A percentile compares a stretch with the other conserved stretches of the same genome.
Evolutionary conservation across 2,113 vertebrate species (phyloP).

Genomic region (Entelurus aequoreus): DNA sequence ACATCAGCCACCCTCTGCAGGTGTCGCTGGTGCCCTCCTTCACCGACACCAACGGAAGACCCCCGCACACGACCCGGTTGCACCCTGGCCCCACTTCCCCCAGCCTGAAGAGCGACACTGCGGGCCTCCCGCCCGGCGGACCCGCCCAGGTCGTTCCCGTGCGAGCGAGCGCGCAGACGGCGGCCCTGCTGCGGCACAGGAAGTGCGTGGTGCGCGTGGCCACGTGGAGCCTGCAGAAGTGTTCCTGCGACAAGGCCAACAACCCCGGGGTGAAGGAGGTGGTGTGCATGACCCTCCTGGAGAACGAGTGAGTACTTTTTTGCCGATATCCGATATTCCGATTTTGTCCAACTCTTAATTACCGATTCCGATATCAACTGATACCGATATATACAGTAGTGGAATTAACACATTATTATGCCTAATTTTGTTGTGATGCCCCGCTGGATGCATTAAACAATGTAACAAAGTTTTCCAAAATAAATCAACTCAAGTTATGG

Average conservation of each 20-base stretch:
- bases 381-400: no score
- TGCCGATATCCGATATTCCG: no score
- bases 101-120: slow-evolving; percentile 81
- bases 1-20: slow-evolving; percentile 80
- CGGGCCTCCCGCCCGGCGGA: slow-evolving; percentile 82
- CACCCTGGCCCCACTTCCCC: slow-evolving; percentile 87
- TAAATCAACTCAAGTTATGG: no score
- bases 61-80: slow-evolving; percentile 76
- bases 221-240: slow-evolving; percentile 91
- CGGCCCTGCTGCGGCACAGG: slow-evolving; percentile 76
- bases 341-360: no score
- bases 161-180: slow-evolving; percentile 77
- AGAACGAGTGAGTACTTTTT: slow-evolving; percentile 82
- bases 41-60: slow-evolving; percentile 81
- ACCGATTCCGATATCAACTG: no score
- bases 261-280: slow-evolving; percentile 94
- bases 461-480: no score
- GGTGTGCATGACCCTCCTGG: slow-evolving; percentile 93
- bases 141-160: slow-evolving; percentile 82
- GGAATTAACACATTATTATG: no score
- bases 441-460: no score
- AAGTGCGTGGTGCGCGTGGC: slow-evolving; percentile 82
- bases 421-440: no score
- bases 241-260: slow-evolving; percentile 88
- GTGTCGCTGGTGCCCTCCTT: slow-evolving; percentile 83